Base-by-base conservation (phyloP, 2,113 vertebrate species). In the Misgurnus mizolepis region DNA sequence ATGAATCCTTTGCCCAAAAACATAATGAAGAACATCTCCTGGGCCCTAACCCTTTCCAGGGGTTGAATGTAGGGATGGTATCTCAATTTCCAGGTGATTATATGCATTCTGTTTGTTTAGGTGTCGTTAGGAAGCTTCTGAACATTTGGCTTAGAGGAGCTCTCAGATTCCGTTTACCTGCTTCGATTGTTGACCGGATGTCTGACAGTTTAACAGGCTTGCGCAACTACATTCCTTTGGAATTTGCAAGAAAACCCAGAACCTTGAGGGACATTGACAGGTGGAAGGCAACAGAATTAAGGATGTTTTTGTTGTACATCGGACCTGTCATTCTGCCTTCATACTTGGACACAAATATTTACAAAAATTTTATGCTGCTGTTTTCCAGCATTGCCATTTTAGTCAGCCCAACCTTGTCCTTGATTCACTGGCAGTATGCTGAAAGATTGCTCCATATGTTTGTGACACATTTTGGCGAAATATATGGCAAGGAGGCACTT, bases 231-330 rank as follows among this genome's bases (percentile, higher is more conserved):
- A 47, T 81, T 39, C 80, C 73, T 4, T 14, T 76, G 64, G 55
- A 82, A 15, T 72, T 71, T 78, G 81, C 67, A 9, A 34, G 47
- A 67, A 72, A 78, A 66, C 60, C 75, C n/a, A 71, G 75, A 49
- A 39, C 58, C 15, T 7, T 78, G 12, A 53, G 67, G 34, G 80
- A 78, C 27, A 27, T 66, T 45, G 60, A 82, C 45, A 70, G 80
- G 6, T 82, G 56, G 80, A 82, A 65, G 39, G 75, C 49, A 2
- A 78, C 58, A 0, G 67, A 82, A 65, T 78, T 78, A 41, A 71
- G 74, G 14, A 64, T 71, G 74, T 82, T 78, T 76, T 78, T 78
- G 34, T 18, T 82, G 58, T 78, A 78, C 45, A 65, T 65, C 43
- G 67, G 80, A 11, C 66, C 80, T n/a, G 75, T 78, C 27, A 71